These are phyloP conservation scores for Tiliacea aurago DNA, from an alignment of 2,888 invertebrate genomes.

Conservation along the genomic window DNA sequence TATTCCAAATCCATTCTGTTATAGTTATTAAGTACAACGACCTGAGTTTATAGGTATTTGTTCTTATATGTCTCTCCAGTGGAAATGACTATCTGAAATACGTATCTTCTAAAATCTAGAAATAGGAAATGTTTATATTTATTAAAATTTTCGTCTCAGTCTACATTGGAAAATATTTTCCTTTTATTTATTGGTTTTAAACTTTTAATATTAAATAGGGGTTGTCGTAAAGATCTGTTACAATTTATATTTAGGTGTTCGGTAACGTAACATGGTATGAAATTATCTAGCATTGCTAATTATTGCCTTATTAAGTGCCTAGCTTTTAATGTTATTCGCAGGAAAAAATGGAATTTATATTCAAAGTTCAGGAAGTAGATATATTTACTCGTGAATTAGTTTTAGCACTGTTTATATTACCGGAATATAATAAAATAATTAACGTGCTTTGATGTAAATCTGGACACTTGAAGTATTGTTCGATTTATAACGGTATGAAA, in stretches of 20 bases:
- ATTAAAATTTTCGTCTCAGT: conserved; percentile 38
- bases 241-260: conserved; percentile 66
- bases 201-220: conserved; percentile 40
- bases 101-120: conserved; percentile 44
- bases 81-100: conserved; percentile 46
- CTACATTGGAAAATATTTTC: conserved; percentile 25
- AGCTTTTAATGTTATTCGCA: conserved; percentile 44
- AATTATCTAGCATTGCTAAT: conserved; percentile 62
- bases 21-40: conserved; percentile 67
- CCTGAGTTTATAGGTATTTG: conserved; percentile 52
- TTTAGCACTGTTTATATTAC: conserved; percentile 48
- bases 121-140: conserved; percentile 48
- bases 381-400: conserved; percentile 40
- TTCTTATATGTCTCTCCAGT: conserved; percentile 38
- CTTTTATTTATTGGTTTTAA: conserved; percentile 44
- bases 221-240: conserved; percentile 71
- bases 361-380: conserved; percentile 28
- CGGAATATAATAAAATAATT: conserved; percentile 36
- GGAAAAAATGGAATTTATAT: conserved; percentile 24
- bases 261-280: conserved; percentile 63
- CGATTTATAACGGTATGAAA: conserved; percentile 26
- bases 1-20: conserved; percentile 60
- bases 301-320: conserved; percentile 66
- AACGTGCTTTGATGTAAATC: conserved; percentile 25
- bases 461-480: conserved; percentile 38